Conservation (phyloP, 2,888 invertebrate species). For the Mylabris sibirica region DNA sequence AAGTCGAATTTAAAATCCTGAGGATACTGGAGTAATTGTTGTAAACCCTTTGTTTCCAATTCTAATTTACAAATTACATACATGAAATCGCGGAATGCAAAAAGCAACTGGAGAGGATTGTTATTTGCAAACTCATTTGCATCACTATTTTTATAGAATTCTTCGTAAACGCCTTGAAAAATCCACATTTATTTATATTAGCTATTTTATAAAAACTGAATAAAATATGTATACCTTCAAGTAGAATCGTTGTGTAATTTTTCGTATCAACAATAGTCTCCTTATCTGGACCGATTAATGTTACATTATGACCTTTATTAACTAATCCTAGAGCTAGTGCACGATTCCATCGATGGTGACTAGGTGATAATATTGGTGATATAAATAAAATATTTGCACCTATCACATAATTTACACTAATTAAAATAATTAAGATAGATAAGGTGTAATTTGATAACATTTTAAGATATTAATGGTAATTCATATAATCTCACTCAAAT, state of each 20-base stretch:
- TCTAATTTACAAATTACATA: neutral
- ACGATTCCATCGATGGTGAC: conserved; percentile 37
- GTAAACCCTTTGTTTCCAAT: conserved; percentile 42
- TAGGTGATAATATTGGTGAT: conserved; percentile 30
- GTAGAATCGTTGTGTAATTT: neutral
- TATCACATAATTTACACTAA: neutral
- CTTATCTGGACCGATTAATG: conserved; percentile 28
- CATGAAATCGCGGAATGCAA: neutral
- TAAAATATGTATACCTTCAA: conserved; percentile 11
- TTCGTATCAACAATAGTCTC: neutral
- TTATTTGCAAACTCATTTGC: neutral
- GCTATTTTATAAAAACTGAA: too few species aligned
- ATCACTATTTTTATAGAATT: neutral
- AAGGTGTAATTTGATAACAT: neutral
- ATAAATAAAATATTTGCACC: conserved; percentile 35
- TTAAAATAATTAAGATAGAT: neutral
- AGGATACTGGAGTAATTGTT: conserved; percentile 45
- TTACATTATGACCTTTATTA: conserved; percentile 35
- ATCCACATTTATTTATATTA: too few species aligned
- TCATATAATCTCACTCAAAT: too few species aligned
- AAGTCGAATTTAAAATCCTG: conserved; percentile 50
- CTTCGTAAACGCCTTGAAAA: too few species aligned
- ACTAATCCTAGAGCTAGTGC: conserved; percentile 31
- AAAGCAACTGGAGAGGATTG: neutral
- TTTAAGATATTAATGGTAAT: too few species aligned